Evolutionary conservation across 2,797 vertebrate genomes (phyloP), one percentile per base, ranked within the genome.

Genomic region (Platyrinchus mystaceus): DNA sequence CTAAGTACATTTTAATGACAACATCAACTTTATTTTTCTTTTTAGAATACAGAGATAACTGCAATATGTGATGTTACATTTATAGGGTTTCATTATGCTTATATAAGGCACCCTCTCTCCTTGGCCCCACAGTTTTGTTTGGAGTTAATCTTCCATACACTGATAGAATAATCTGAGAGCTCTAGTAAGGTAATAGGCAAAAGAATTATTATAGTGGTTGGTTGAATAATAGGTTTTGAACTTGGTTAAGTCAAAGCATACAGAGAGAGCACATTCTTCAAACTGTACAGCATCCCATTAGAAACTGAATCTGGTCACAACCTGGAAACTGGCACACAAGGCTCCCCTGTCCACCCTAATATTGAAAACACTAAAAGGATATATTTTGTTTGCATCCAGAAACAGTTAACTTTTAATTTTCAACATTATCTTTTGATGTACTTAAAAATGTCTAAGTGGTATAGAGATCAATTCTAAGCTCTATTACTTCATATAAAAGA

Each of bases 61-160:
- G 16, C 34, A 53, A 50, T 30, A 73, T 34, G 67, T 21, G 68
- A 87, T 47, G 34, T 36, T 67, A 68, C 1, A 0, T 93, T 77
- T 60, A 87, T 4, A 94, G 28, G 34, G 60, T 85, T 94, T 85
- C 79, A 85, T 83, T 83, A 75, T 1, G 7, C 46, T 74, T 60
- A 18, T 53, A 49, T 75, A 95, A 85, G 23, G 41, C 37, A 92
- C 7, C 1, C 20, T 71, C 47, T 83, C 53, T 53, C 67, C 74
- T 79, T 74, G 64, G 93, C 49, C 34, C 68, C 34, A 77, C 64
- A 91, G 82, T 92, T 92, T 93, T 91, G 69, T 90, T 94, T 73
- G 62, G 90, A 94, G 85, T 89, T 95, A 95, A 95, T 93, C 83
- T 96, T 93, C 90, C 82, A 91, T 90, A 91, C 62, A 62, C 12